phyloP scores from a whole-genome alignment of 2,797 vertebrate genomes.

The Pangasius macronema region DNA sequence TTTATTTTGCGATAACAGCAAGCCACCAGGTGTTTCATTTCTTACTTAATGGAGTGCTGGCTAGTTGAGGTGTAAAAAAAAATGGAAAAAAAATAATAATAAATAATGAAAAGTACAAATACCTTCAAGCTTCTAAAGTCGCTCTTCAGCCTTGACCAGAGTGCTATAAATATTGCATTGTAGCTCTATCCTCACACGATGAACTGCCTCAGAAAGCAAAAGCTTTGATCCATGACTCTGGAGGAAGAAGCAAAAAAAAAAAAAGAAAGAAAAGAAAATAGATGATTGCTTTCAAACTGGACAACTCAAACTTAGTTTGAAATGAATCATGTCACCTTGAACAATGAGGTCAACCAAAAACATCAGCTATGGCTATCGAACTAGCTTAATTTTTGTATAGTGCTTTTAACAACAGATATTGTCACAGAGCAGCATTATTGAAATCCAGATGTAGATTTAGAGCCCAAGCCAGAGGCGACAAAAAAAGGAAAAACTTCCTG shows the following conservation, averaged over 20 bases:
- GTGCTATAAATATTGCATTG: conserved; percentile 36
- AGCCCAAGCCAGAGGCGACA: not conserved
- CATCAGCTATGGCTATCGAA: not conserved
- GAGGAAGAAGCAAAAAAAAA: not conserved
- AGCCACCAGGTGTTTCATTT: not conserved
- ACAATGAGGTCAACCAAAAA: not conserved
- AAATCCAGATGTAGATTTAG: not conserved
- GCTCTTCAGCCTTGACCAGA: not conserved
- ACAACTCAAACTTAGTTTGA: not conserved
- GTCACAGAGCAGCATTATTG: not conserved
- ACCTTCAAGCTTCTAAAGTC: not conserved
- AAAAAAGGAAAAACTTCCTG: not conserved
- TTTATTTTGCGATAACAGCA: not conserved
- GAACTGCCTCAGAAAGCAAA: not conserved
- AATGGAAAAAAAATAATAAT: not conserved
- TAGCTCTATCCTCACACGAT: conserved; percentile 1
- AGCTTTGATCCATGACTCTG: not conserved
- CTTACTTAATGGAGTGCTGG: not conserved
- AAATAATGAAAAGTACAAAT: not conserved
- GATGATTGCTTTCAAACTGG: not conserved
- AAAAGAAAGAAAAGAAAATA: not conserved
- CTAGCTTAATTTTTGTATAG: not conserved
- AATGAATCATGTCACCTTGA: not conserved
- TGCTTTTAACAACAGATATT: not conserved
- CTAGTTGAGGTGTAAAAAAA: not conserved